phyloP scores from a whole-genome alignment of 2,888 invertebrate species.

The Anodontia alba region DNA sequence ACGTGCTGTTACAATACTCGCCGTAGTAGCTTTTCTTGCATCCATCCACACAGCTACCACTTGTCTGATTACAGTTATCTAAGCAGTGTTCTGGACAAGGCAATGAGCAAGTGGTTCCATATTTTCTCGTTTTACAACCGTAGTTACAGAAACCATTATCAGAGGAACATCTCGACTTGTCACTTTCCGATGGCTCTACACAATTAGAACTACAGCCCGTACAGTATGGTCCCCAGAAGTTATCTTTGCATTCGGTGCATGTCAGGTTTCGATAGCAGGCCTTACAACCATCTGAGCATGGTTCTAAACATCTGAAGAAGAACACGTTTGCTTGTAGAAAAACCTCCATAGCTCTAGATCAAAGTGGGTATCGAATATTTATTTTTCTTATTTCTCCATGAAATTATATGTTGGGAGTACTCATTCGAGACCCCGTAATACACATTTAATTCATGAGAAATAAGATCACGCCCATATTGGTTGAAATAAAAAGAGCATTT shows the following conservation, averaged over 20 bases:
- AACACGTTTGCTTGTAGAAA: too few relatives aligned
- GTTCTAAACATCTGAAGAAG: neutral
- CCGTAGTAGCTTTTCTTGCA: neutral
- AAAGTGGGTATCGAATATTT: too few relatives aligned
- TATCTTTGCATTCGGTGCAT: neutral
- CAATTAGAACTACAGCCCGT: neutral
- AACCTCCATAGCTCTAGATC: too few relatives aligned
- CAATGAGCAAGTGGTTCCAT: neutral
- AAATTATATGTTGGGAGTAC: too few relatives aligned
- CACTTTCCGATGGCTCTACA: neutral
- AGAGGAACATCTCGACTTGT: neutral
- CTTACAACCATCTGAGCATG: neutral
- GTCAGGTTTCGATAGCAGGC: neutral
- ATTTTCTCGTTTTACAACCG: neutral
- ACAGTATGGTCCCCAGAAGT: slow-evolving; percentile 1
- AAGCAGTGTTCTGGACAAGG: neutral
- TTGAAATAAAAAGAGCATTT: too few relatives aligned
- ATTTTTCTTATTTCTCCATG: too few relatives aligned
- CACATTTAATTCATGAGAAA: too few relatives aligned
- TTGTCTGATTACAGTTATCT: neutral
- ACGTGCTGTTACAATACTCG: neutral
- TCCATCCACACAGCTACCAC: neutral
- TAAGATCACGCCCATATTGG: too few relatives aligned
- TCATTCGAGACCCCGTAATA: too few relatives aligned
- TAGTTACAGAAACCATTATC: neutral